A percentile compares a stretch with the other conserved stretches of the same genome.
phyloP scores from a whole-genome alignment of 1,140 invertebrate species.

The Brachionus rubens region DNA sequence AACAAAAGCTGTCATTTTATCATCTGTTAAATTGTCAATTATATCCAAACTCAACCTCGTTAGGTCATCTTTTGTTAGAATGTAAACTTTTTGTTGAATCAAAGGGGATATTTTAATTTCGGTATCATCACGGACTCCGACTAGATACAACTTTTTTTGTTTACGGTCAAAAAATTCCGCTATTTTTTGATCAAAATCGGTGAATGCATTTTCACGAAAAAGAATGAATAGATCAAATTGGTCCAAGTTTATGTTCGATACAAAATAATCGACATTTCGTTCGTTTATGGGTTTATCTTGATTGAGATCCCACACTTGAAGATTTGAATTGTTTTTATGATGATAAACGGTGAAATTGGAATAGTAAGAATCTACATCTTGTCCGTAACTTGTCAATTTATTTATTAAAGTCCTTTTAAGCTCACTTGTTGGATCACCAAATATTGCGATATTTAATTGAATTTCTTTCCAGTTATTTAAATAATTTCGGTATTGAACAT shows the following conservation, averaged over 20 bases:
- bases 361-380: background rate
- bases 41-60: constrained; percentile 3
- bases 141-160: background rate
- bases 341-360: background rate
- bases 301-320: constrained; percentile 1
- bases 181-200: constrained; percentile 2
- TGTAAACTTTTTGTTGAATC: background rate
- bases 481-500: too few species aligned
- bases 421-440: background rate
- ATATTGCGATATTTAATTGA: background rate
- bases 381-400: background rate
- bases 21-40: background rate
- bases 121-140: background rate
- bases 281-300: background rate
- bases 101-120: background rate
- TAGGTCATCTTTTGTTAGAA: background rate
- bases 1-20: background rate
- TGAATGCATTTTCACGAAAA: background rate
- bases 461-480: constrained; percentile 1
- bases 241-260: background rate
- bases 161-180: background rate
- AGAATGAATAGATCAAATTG: constrained; percentile 16
- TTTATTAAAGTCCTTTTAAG: background rate
- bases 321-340: constrained; percentile 12
- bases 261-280: background rate